Evolutionary conservation across 2,888 invertebrate genomes (phyloP), one percentile per base, ranked within the genome.

Genomic region (Onthophagus sagittarius): DNA sequence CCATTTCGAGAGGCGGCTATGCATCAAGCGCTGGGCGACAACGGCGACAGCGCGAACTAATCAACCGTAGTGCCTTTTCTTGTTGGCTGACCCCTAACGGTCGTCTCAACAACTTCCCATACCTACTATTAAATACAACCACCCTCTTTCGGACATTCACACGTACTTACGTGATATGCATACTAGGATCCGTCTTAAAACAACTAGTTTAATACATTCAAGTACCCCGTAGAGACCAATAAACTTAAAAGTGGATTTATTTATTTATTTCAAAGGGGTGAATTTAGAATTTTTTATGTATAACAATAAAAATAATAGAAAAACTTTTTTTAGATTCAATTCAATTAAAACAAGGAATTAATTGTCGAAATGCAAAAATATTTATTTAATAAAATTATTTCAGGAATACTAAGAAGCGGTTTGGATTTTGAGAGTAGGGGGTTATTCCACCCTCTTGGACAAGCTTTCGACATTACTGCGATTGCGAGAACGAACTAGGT

Each of bases 401-500:
- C 3, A 3, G 23, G 23, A 23, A 23, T 2, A 23, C 23, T 23
- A 23, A 23, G 23, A 23, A 23, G 3, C 3, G 23, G 23, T 23
- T 23, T 23, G 23, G 63, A 14, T 63, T 15, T 64, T 15, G 64
- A 15, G 64, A 64, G 64, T 23, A 23, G 9, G 64, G 64, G 64
- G 64, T 15, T 64, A 9, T 64, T 64, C 64, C 15, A 64, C 64
- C 23, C 64, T 77, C 77, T 81, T 53, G 39, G 39, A 84, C 84
- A 84, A 84, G 85, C 82, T 84, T 85, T 84, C 82, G 85, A 85
- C 85, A 84, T 85, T 85, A 84, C 81, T 77, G 82, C 83, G 84
- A 85, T 85, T 85, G 84, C 83, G 79, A 80, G 80, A 82, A 80
- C 80, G 77, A 67, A 31, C 67, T 67, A 67, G 67, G 67, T 67